These are phyloP conservation scores for Colostygia pectinataria DNA, from an alignment of 2,888 invertebrate species.

Conservation along the genomic window DNA sequence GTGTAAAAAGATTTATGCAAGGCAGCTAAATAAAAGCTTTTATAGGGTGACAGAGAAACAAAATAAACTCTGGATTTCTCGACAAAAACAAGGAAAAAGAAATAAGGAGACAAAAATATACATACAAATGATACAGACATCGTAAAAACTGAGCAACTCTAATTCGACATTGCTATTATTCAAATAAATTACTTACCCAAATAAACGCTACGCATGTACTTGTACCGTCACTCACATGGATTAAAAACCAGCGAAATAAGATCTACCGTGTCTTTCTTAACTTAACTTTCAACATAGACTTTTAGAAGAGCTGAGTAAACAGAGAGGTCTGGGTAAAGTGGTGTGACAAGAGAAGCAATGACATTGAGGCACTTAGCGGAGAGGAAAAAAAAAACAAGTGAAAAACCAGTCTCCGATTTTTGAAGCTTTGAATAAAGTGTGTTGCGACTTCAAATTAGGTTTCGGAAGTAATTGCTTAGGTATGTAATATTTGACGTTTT, in stretches of 20 bases:
- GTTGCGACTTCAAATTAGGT: neutral
- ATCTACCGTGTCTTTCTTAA: neutral
- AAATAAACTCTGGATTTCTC: neutral
- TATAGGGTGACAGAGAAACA: neutral
- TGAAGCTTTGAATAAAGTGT: constrained; percentile 3
- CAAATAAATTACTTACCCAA: constrained; percentile 10
- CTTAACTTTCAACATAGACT: constrained; percentile 2
- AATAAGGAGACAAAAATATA: neutral
- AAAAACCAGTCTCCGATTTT: neutral
- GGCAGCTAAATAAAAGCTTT: too few species aligned
- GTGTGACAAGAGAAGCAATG: constrained; percentile 21
- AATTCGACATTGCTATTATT: neutral
- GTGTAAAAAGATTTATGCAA: too few species aligned
- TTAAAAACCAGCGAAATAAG: constrained; percentile 12
- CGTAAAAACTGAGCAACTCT: constrained; percentile 4
- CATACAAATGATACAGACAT: constrained; percentile 5
- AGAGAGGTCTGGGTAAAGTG: constrained; percentile 26
- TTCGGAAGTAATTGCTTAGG: neutral
- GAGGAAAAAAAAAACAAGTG: constrained; percentile 34
- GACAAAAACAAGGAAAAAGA: constrained; percentile 1
- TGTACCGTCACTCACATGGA: constrained; percentile 5
- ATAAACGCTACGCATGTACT: constrained; percentile 1
- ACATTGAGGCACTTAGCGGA: constrained; percentile 31
- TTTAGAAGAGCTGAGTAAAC: constrained; percentile 10
- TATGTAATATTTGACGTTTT: too few species aligned